A percentile compares a stretch with the other conserved stretches of the same genome.
Conservation (phyloP, 2,113 vertebrate species). For the Indicator indicator region DNA sequence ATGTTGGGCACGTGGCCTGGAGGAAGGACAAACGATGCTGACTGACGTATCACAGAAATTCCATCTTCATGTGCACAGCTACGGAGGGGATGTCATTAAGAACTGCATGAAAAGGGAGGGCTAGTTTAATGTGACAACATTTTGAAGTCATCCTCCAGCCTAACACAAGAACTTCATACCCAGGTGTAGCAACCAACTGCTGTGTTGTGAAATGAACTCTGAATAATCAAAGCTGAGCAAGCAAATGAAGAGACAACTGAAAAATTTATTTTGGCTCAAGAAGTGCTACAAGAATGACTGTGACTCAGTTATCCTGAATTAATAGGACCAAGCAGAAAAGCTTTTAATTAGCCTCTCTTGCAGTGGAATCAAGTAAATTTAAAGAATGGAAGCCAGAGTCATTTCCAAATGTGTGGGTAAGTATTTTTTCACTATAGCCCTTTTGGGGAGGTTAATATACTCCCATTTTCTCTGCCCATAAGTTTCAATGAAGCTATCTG, state of each 20-base stretch:
- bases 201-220: background rate
- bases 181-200: background rate
- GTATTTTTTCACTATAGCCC: background rate
- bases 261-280: background rate
- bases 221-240: constrained; percentile 8
- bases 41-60: background rate
- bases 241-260: background rate
- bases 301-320: background rate
- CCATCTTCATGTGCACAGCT: background rate
- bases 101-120: background rate
- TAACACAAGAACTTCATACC: background rate
- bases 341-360: background rate
- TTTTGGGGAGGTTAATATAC: background rate
- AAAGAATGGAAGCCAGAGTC: background rate
- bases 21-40: background rate
- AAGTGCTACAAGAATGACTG: background rate
- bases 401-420: background rate
- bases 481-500: background rate
- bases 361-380: background rate
- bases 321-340: background rate
- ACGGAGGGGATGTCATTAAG: background rate
- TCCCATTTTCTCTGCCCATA: background rate
- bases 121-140: background rate
- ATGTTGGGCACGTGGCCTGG: background rate
- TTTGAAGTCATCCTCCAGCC: background rate